A percentile compares a stretch with the other conserved stretches of the same genome.
Conservation (phyloP, 2,888 invertebrate species). For the Aphelenchoides bicaudatus region DNA sequence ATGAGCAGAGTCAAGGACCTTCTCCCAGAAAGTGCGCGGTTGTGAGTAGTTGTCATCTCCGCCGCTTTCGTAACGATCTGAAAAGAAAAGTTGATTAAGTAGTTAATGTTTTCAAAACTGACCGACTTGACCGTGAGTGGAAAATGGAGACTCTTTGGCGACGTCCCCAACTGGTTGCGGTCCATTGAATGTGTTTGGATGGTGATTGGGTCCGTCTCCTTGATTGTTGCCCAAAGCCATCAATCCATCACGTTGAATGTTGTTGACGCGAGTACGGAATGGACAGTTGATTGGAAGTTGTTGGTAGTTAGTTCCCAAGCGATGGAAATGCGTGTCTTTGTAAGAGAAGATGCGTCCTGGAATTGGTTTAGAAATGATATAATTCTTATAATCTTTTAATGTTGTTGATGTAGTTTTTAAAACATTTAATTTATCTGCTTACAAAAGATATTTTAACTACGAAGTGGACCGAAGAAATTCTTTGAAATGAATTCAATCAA, state of each 20-base stretch:
- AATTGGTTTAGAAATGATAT: conserved; percentile 2
- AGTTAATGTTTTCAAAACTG: too few species aligned
- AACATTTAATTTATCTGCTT: too few species aligned
- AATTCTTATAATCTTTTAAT: too few species aligned
- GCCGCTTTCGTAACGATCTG: conserved; percentile 75
- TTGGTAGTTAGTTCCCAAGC: conserved; percentile 82
- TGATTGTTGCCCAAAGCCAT: conserved; percentile 10
- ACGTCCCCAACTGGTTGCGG: conserved; percentile 67
- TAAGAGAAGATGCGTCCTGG: conserved; percentile 66
- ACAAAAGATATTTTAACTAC: too few species aligned
- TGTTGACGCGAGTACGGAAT: conserved; percentile 63
- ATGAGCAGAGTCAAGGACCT: conserved; percentile 64
- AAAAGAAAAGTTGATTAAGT: too few species aligned
- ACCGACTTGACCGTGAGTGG: conserved; percentile 73
- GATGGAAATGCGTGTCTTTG: conserved; percentile 84
- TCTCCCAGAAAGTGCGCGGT: conserved; percentile 75
- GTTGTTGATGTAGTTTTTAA: too few species aligned
- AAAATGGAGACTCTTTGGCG: conserved; percentile 64
- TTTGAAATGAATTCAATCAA: too few species aligned
- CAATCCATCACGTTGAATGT: conserved; percentile 36
- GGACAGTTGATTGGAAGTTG: conserved; percentile 93
- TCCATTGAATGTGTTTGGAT: conserved; percentile 89
- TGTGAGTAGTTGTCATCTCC: conserved; percentile 87
- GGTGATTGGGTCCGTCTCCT: conserved; percentile 82
- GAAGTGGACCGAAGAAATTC: too few species aligned